A percentile compares a stretch with the other conserved stretches of the same genome.
phyloP scores from a whole-genome alignment of 2,113 vertebrate species.

The Lanius ludovicianus region DNA sequence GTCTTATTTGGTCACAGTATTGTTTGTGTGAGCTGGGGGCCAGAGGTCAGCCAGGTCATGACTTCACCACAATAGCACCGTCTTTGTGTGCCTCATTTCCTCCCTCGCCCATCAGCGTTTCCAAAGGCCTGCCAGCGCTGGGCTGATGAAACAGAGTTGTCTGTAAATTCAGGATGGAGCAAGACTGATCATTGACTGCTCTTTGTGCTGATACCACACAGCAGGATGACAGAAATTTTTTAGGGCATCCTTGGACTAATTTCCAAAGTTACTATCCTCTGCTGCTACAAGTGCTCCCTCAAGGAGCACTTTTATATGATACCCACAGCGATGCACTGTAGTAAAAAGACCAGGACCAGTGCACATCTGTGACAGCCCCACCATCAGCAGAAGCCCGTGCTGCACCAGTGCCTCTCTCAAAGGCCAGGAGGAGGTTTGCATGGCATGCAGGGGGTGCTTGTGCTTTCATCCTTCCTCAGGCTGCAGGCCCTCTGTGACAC shows the following conservation, averaged over 20 bases:
- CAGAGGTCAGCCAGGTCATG: background rate
- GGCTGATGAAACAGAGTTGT: background rate
- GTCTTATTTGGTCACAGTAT: constrained; percentile 6
- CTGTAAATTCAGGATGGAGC: background rate
- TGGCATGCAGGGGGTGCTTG: background rate
- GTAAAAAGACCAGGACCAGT: background rate
- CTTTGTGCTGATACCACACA: background rate
- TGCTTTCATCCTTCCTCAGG: background rate
- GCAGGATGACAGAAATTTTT: background rate
- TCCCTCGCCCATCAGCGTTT: background rate
- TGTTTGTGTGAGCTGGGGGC: constrained; percentile 3
- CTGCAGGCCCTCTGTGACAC: background rate
- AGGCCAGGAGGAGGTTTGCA: background rate
- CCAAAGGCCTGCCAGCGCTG: background rate
- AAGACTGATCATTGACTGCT: background rate
- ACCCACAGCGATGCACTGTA: background rate
- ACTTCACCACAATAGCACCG: background rate
- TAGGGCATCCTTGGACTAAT: background rate
- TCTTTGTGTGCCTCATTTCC: background rate
- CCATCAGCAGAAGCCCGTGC: background rate
- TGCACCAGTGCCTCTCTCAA: background rate
- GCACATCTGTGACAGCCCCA: background rate
- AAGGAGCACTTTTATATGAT: background rate
- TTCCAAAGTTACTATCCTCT: background rate
- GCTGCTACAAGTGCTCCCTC: background rate